Conservation (phyloP, 2,797 vertebrate species). For the Rhinoraja longicauda region DNA sequence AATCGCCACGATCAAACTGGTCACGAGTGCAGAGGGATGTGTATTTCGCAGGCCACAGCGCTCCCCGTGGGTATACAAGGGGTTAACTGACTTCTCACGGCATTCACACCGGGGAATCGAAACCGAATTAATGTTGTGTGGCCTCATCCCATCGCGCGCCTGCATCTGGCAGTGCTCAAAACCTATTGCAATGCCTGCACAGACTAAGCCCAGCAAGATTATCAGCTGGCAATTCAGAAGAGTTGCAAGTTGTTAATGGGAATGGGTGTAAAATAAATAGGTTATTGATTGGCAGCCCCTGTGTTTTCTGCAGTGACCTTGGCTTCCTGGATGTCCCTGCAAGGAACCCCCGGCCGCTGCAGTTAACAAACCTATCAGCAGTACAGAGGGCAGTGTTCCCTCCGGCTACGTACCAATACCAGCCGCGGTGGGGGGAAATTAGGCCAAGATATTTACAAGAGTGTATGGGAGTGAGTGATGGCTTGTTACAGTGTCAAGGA, state of each 20-base stretch:
- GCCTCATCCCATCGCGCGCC: neutral
- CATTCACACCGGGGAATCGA: neutral
- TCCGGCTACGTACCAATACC: neutral
- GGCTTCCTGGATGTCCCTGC: neutral
- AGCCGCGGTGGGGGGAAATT: slow-evolving; percentile 27
- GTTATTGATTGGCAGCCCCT: slow-evolving; percentile 33
- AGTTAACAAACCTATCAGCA: slow-evolving; percentile 30
- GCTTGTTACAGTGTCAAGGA: slow-evolving; percentile 13
- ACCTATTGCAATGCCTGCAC: neutral
- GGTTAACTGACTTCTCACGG: neutral
- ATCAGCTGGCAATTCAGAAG: neutral
- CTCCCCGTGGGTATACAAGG: neutral
- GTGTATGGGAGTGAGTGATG: slow-evolving; percentile 15
- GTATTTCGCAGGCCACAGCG: neutral
- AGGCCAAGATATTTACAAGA: slow-evolving; percentile 18
- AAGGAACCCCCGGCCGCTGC: slow-evolving; percentile 6
- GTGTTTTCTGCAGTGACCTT: slow-evolving; percentile 36
- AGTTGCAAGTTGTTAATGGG: slow-evolving; percentile 29
- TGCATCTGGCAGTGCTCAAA: neutral
- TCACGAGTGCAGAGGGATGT: neutral
- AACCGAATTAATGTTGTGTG: neutral
- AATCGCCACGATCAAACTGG: neutral
- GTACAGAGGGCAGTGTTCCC: slow-evolving; percentile 23
- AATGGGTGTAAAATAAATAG: slow-evolving; percentile 32
- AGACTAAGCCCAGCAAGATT: neutral